Evolutionary conservation across 1,140 invertebrate genomes (phyloP).

Genomic region (Glossosoma conforme): DNA sequence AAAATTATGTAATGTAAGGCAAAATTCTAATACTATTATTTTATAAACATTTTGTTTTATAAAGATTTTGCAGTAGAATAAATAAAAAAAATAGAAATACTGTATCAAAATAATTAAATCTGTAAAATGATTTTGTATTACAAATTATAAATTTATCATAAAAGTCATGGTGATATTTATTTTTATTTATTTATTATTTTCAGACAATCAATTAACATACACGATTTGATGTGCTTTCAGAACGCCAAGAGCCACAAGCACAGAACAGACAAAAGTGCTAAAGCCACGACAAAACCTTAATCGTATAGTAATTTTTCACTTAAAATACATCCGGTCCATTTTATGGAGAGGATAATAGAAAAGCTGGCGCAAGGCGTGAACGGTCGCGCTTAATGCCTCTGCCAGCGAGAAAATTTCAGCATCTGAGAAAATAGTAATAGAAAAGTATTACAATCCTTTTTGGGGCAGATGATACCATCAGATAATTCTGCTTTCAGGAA

Average conservation of each 20-base stretch:
- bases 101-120: no score
- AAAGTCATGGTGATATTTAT: no score
- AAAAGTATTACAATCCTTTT: background rate
- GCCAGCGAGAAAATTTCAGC: background rate
- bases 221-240: no score
- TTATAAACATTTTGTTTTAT: background rate
- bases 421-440: slow-evolving; percentile 1
- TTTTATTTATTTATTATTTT: background rate
- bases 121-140: no score
- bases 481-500: background rate
- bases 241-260: no score
- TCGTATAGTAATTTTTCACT: slow-evolving; percentile 10
- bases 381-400: background rate
- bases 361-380: background rate
- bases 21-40: no score
- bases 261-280: no score
- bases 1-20: no score
- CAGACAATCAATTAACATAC: no score
- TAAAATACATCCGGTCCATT: slow-evolving; percentile 14
- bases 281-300: no score
- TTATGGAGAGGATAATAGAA: slow-evolving; percentile 3
- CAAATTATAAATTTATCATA: no score
- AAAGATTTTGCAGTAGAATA: background rate
- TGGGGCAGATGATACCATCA: background rate
- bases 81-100: background rate